Conservation (phyloP, 1,140 invertebrate genomes). For the Drosophila sp. region DNA sequence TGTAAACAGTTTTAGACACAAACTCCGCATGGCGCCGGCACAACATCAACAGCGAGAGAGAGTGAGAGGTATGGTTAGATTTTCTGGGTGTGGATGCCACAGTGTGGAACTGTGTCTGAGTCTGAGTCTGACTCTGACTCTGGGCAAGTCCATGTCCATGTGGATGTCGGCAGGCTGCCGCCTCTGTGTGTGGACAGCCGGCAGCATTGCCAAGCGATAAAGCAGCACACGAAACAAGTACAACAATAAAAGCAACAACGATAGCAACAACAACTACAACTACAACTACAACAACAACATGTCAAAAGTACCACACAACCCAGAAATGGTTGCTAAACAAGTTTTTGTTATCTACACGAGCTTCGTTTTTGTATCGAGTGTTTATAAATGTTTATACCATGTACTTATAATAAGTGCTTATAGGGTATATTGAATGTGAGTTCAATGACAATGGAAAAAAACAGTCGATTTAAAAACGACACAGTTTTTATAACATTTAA, state of each 20-base stretch:
- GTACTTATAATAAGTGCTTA: not conserved
- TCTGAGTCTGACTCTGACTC: constrained; percentile 8
- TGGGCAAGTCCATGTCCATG: constrained; percentile 26
- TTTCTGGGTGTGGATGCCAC: not conserved
- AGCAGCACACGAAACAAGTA: constrained; percentile 47
- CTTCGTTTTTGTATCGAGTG: constrained; percentile 75
- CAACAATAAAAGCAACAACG: constrained; percentile 38
- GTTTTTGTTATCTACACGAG: constrained; percentile 69
- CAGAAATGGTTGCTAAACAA: constrained; percentile 77
- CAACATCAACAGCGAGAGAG: not conserved
- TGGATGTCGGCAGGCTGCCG: constrained; percentile 42
- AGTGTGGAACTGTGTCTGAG: constrained; percentile 11
- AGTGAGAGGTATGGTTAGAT: not conserved
- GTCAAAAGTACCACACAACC: constrained; percentile 44
- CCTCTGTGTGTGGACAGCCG: constrained; percentile 33
- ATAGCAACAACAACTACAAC: constrained; percentile 19
- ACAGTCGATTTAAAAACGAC: no score
- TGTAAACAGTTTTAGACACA: constrained; percentile 55
- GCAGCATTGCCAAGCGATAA: constrained; percentile 50
- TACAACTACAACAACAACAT: constrained; percentile 42
- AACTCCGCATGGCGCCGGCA: constrained; percentile 56
- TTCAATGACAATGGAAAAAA: no score
- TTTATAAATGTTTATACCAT: constrained; percentile 66
- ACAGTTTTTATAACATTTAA: no score
- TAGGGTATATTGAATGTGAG: constrained; percentile 14